These are phyloP conservation scores for Trisateles emortualis DNA, from an alignment of 2,888 invertebrate species.

Conservation along the genomic window DNA sequence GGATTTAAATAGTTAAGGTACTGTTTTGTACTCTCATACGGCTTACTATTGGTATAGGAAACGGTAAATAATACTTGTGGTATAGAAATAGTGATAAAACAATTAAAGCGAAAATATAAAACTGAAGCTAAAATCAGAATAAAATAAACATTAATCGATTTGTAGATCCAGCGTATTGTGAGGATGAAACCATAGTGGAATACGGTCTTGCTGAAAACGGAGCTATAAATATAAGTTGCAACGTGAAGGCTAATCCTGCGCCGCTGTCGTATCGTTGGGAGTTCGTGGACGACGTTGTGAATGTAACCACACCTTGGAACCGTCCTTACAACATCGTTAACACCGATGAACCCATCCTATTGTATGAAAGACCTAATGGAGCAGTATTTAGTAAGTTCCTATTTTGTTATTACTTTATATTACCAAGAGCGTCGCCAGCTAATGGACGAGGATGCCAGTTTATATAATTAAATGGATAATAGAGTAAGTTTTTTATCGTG, in stretches of 20 bases:
- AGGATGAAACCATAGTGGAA: slow-evolving; percentile 61
- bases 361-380: slow-evolving; percentile 67
- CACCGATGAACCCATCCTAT: slow-evolving; percentile 60
- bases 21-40: too few relatives aligned
- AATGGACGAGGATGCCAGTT: too few relatives aligned
- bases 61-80: too few relatives aligned
- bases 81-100: too few relatives aligned
- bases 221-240: slow-evolving; percentile 73
- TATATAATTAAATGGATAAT: too few relatives aligned
- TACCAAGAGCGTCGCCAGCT: too few relatives aligned
- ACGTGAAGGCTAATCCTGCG: slow-evolving; percentile 67
- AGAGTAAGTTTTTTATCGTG: too few relatives aligned
- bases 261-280: slow-evolving; percentile 72
- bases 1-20: too few relatives aligned
- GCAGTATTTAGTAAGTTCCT: slow-evolving; percentile 67
- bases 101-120: too few relatives aligned
- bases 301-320: slow-evolving; percentile 52
- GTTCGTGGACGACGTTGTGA: slow-evolving; percentile 63
- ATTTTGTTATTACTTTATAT: neutral
- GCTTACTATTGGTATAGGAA: too few relatives aligned
- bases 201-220: slow-evolving; percentile 73
- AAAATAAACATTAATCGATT: neutral
- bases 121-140: too few relatives aligned
- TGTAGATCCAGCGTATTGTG: slow-evolving; percentile 74
- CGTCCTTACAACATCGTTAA: slow-evolving; percentile 57